Base-by-base conservation (phyloP, 2,797 vertebrate genomes). In the Falco naumanni region DNA sequence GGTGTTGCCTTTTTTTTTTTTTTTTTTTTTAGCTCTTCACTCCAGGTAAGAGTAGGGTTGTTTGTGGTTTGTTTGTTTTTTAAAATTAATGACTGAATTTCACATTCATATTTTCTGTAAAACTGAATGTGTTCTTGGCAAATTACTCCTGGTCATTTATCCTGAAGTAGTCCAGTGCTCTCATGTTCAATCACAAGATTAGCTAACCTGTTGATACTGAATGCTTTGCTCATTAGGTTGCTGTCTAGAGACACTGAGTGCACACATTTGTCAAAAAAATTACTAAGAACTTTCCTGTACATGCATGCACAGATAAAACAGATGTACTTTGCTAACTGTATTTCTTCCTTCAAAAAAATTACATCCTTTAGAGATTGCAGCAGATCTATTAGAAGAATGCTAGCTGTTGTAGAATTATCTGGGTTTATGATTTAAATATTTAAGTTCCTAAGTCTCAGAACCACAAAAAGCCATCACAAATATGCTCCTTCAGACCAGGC, bases 181-280 rank as follows among this genome's bases (percentile, higher is more conserved):
- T 91, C 75, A 78, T 71, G 91, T 93, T 92, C 87, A 91, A 88
- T 93, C 84, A 92, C 4, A 5, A 94, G 75, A 96, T 95, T 91
- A 96, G 89, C 87, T 94, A 93, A 97, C 91, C 89, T 97, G 89
- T 96, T 96, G 96, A 96, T 88, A 71, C 45, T 75, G 82, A 96
- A 96, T 96, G 87, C 68, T 87, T 85, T 94, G 65, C 84, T 93
- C 87, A 84, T 92, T 95, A 93, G 43, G 72, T 81, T 92, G 76
- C 79, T 93, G 87, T 89, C 95, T 96, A 89, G 72, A 89, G 79
- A 93, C 82, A 89, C 1, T 80, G 34, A 93, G 72, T 29, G 22
- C 21, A 92, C 14, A 69, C 72, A 92, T 96, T 96, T 75, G 57
- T 96, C 79, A 96, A 93, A 94, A 94, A 87, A 94, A 89, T 90